Base-by-base conservation (phyloP, 2,888 invertebrate species). In the Leptodirus hochenwartii region DNA sequence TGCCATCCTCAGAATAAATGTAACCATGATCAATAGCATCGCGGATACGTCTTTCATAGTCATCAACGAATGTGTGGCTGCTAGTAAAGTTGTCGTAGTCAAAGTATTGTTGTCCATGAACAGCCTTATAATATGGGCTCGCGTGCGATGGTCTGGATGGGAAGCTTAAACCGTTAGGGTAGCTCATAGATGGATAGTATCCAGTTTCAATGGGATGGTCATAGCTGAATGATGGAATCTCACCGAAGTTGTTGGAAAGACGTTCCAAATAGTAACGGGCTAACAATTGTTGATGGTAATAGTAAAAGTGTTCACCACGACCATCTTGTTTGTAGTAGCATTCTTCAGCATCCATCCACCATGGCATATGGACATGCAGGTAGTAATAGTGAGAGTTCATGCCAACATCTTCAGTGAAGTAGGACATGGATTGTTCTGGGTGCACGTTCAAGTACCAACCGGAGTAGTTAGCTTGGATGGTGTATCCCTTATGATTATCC, bases 251-350 rank as follows among this genome's bases (percentile, higher is more conserved):
- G 45, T 74, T 69, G 6, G 75, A 69, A 31, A 79, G 54, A 49
- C 80, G 70, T 49, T 80, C 78, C 56, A 78, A 59, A 47, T 79
- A 73, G 53, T 78, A 81, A 39, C 72, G 70, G 35, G 73, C 63
- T 38, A 78, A 42, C 9, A 78, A 42, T 51, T 78, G 74, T 44
- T 74, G 74, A 44, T 75, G 67, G 35, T 63, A 49, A 49, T 62
- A 70, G 50, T 73, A 66, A 54, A 63, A 71, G 33, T 58, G 53
- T 52, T 73, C 73, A 30, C 75, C 75, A 41, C 72, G 68, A 35
- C 59, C 60, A 42, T 68, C 66, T 40, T 66, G 62, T 22, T 54
- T 45, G 29, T 64, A 46, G 35, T 61, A 56, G 39, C 61, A 62
- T 27, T 61, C 57, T 10, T 60, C 53, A 31, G 63, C 63, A 34